phyloP scores from a whole-genome alignment of 2,888 invertebrate species.

The Thereva unica region DNA sequence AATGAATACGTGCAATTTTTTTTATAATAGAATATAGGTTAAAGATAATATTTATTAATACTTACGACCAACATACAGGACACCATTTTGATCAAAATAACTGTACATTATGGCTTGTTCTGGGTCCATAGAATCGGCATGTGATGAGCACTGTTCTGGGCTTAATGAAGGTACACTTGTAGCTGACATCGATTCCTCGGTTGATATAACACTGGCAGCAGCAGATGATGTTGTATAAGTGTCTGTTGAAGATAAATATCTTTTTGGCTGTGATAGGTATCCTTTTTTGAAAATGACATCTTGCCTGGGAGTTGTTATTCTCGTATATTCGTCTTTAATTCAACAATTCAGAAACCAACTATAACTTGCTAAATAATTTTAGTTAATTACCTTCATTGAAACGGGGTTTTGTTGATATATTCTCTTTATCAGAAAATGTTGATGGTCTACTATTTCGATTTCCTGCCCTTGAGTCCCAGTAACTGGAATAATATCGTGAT shows the following conservation, averaged over 20 bases:
- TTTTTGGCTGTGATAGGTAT: constrained; percentile 61
- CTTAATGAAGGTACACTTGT: constrained; percentile 42
- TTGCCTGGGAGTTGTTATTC: constrained; percentile 71
- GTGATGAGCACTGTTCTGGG: constrained; percentile 43
- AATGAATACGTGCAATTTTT: no score
- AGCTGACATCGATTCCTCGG: constrained; percentile 43
- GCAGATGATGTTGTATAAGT: constrained; percentile 44
- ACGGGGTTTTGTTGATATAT: constrained; percentile 38
- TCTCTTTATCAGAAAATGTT: constrained; percentile 26
- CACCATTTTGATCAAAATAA: constrained; percentile 61
- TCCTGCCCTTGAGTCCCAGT: not conserved
- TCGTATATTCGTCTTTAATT: constrained; percentile 65
- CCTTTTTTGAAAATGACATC: constrained; percentile 73
- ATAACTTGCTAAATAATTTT: no score
- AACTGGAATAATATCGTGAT: not conserved
- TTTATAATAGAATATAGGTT: not conserved
- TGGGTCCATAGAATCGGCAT: constrained; percentile 41
- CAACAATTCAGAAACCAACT: no score
- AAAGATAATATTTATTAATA: constrained; percentile 38
- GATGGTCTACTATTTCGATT: not conserved
- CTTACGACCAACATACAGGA: constrained; percentile 61
- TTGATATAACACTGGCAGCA: constrained; percentile 43
- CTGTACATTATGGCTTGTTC: constrained; percentile 47
- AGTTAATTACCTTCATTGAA: constrained; percentile 43
- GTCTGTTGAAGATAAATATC: constrained; percentile 41